These are phyloP conservation scores for Drosophila gunungcola DNA, from an alignment of 1,140 invertebrate species.

Conservation along the genomic window DNA sequence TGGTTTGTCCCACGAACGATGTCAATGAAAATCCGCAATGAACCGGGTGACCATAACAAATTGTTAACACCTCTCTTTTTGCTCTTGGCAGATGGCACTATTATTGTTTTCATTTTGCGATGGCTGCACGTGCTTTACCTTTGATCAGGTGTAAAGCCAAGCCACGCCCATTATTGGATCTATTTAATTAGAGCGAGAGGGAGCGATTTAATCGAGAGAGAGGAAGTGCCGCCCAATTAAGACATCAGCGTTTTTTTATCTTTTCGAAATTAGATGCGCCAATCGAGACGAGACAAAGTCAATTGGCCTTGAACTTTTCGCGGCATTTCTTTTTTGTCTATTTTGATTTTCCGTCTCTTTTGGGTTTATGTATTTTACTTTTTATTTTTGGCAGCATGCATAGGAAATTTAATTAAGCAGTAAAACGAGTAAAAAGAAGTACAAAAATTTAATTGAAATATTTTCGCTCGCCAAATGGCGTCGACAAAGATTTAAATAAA, in stretches of 20 bases:
- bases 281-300: conserved; percentile 48
- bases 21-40: conserved; percentile 1
- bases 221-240: conserved; percentile 38
- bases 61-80: conserved; percentile 33
- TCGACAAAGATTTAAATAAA: conserved; percentile 36
- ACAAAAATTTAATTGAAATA: conserved; percentile 22
- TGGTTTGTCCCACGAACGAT: not conserved
- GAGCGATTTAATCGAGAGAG: not conserved
- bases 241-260: conserved; percentile 37
- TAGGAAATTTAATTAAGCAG: conserved; percentile 68
- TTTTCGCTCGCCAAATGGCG: conserved; percentile 42
- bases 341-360: conserved; percentile 34
- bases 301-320: conserved; percentile 73
- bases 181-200: conserved; percentile 6
- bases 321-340: conserved; percentile 19
- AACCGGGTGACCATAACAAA: conserved; percentile 31
- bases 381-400: conserved; percentile 62
- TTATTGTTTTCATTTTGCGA: conserved; percentile 50
- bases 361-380: conserved; percentile 31
- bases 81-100: conserved; percentile 42
- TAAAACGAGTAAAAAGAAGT: conserved; percentile 35
- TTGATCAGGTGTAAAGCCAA: conserved; percentile 41
- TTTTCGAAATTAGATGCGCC: conserved; percentile 53
- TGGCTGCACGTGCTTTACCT: conserved; percentile 40
- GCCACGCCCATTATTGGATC: conserved; percentile 33